Base-by-base conservation (phyloP, 2,888 invertebrate genomes). In the Rhorus exstirpatorius region DNA sequence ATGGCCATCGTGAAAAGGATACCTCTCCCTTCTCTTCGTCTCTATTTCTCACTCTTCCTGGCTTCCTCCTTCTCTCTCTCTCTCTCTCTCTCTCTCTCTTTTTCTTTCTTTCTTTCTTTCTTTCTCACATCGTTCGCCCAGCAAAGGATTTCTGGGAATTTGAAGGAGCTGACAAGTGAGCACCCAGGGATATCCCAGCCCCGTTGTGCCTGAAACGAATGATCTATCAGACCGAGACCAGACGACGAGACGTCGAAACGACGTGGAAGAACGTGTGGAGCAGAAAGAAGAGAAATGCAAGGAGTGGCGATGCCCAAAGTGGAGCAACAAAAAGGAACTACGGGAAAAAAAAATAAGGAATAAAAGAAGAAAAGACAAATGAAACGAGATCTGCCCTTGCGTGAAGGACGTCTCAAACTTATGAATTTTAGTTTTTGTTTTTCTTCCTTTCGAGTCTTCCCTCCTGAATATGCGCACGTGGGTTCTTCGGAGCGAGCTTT, bases 1-100 rank as follows among this genome's bases (percentile, higher is more conserved):
- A 86, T 85, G 86, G 84, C 79, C 81, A 79, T 71, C 61, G 67
- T 77, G 71, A 83, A 84, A 85, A 83, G 74, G 77, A 85, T 81
- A 65, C 41, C 79, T 65, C 70, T 44, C 51, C 44, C 53, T 58
- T 26, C 53, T 12, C 14, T 21, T 38, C 10, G 35, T 46, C 14
- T 46, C n/a, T 21, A 1, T 41, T 14, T 44, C 46, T 41, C 10
- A 19, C 19, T 44, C n/a, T 60, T 17, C n/a, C 21, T 21, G 10
- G 19, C 1, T 1, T 14, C 4, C 19, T 8, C 10, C 60, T 14
- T 17, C n/a, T 12, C 14, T 46, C 8, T n/a, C 12, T 44, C 19
- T n/a, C 51, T 19, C 51, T 41, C n/a, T 61, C 19, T 38, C n/a
- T 60, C 26, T 41, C 41, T 41, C 10, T 41, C 19, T 44, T 21